These are phyloP conservation scores for Dendrolimus kikuchii DNA, from an alignment of 1,140 invertebrate species.

Conservation along the genomic window DNA sequence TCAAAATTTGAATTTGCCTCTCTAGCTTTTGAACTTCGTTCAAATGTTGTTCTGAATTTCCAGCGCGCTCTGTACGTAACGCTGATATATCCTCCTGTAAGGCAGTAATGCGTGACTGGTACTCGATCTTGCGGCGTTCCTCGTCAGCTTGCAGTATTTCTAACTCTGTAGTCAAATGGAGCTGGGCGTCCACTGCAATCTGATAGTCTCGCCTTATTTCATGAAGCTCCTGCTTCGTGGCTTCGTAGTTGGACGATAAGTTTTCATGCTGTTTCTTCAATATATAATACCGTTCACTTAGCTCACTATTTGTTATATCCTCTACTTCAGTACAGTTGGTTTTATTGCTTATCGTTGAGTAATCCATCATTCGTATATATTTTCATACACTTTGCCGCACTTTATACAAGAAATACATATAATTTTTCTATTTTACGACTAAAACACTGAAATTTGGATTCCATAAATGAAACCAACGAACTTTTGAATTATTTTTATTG, in stretches of 20 bases:
- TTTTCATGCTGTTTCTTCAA: constrained; percentile 59
- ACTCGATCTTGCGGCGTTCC: constrained; percentile 36
- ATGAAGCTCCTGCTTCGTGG: constrained; percentile 61
- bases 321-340: constrained; percentile 46
- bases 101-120: constrained; percentile 31
- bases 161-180: constrained; percentile 56
- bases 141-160: constrained; percentile 56
- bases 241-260: constrained; percentile 46
- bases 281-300: constrained; percentile 53
- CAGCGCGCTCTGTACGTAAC: constrained; percentile 38
- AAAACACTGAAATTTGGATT: too few relatives aligned
- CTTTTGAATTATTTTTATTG: too few relatives aligned
- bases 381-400: too few relatives aligned
- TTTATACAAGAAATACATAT: too few relatives aligned
- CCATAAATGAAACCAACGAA: too few relatives aligned
- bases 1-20: constrained; percentile 42
- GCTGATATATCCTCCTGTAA: constrained; percentile 55
- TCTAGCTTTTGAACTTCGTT: constrained; percentile 44
- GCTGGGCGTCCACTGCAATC: constrained; percentile 61
- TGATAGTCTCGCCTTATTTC: constrained; percentile 55
- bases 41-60: constrained; percentile 32
- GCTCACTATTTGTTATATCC: constrained; percentile 47
- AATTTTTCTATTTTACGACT: too few relatives aligned
- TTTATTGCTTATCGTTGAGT: constrained; percentile 60
- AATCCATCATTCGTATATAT: constrained; percentile 40